A percentile compares a stretch with the other conserved stretches of the same genome.
Evolutionary conservation across 2,888 invertebrate species (phyloP).

Genomic region (Carcina quercana): DNA sequence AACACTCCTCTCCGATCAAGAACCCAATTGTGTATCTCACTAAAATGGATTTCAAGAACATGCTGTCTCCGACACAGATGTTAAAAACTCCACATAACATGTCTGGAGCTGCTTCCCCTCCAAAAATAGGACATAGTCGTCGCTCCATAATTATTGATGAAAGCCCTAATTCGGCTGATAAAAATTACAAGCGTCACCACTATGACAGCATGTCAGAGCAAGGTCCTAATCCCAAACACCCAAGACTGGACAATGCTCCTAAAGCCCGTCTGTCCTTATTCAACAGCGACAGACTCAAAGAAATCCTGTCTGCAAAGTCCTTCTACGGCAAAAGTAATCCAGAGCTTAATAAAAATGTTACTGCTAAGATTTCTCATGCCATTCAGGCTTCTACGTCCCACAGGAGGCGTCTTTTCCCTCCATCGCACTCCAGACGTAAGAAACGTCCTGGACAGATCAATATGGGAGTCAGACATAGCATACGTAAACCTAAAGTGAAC

Average conservation of each 20-base stretch:
- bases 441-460: constrained; percentile 77
- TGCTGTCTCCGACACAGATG: constrained; percentile 56
- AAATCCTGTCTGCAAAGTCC: constrained; percentile 67
- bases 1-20: constrained; percentile 46
- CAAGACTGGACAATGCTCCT: constrained; percentile 48
- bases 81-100: constrained; percentile 60
- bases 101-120: constrained; percentile 49
- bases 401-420: constrained; percentile 33
- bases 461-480: constrained; percentile 77
- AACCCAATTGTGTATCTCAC: constrained; percentile 45
- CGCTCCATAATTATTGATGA: constrained; percentile 45
- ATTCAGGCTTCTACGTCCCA: constrained; percentile 40
- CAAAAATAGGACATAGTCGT: constrained; percentile 50
- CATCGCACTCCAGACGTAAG: constrained; percentile 38
- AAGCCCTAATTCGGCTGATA: constrained; percentile 56
- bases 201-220: constrained; percentile 45
- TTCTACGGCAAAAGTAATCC: constrained; percentile 72
- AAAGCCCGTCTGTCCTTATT: constrained; percentile 63
- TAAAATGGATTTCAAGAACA: constrained; percentile 46
- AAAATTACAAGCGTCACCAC: constrained; percentile 50
- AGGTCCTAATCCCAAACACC: constrained; percentile 47
- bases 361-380: constrained; percentile 44
- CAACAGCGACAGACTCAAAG: constrained; percentile 55
- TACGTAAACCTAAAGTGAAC: constrained; percentile 75
- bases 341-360: constrained; percentile 45